These are phyloP conservation scores for Caerostris darwini DNA, from an alignment of 1,140 invertebrate species.

Conservation along the genomic window DNA sequence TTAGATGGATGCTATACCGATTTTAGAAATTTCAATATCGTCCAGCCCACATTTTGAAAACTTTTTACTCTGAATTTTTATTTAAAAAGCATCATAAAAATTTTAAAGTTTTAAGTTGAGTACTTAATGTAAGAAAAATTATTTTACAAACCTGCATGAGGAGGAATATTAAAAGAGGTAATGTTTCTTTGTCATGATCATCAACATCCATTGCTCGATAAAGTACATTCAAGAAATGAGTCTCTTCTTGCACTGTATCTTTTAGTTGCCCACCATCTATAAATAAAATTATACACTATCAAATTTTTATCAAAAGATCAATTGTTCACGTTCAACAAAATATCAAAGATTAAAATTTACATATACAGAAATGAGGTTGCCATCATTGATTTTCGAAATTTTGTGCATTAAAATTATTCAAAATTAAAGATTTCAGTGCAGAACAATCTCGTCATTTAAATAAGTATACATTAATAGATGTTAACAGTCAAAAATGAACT, in stretches of 20 bases:
- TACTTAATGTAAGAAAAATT: no score
- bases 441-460: background rate
- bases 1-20: no score
- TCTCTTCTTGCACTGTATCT: conserved; percentile 85
- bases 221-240: conserved; percentile 84
- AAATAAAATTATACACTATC: background rate
- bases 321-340: background rate
- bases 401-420: background rate
- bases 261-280: conserved; percentile 79
- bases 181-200: conserved; percentile 96
- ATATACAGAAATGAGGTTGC: background rate
- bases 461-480: background rate
- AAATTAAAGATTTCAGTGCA: background rate
- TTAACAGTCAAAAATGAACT: background rate
- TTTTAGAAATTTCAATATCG: no score
- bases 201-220: conserved; percentile 93
- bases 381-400: no score
- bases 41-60: no score
- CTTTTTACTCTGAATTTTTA: no score
- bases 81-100: no score
- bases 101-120: no score
- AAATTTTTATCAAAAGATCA: background rate
- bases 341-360: background rate
- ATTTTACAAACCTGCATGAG: conserved; percentile 91
- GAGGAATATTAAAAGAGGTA: conserved; percentile 96